Base-by-base conservation (phyloP, 2,888 invertebrate species). In the Bedellia somnulentella region DNA sequence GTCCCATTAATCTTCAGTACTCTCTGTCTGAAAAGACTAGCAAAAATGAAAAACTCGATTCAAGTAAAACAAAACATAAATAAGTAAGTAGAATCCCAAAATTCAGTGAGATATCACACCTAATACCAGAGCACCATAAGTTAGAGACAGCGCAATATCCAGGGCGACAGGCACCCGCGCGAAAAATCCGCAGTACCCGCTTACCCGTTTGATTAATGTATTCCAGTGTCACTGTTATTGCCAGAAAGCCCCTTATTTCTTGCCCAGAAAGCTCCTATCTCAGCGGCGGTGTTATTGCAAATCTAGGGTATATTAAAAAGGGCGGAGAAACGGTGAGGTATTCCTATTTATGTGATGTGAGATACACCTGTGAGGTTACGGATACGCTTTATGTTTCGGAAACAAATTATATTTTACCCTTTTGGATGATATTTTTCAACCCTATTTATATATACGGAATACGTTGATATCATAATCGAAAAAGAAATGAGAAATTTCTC, bases 261-360 rank as follows among this genome's bases (percentile, higher is more conserved):
- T 45, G 43, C 44, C 44, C 33, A 44, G 41, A 49, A 49, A 52
- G 51, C 53, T 52, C 56, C 55, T 57, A 57, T 53, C 56, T 57
- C 54, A 56, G 47, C 17, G 15, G 42, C 43, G 62, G 63, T 57
- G 62, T 66, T 66, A 67, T 52, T 57, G 60, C 56, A 63, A 68
- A 68, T 71, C 70, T 71, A 66, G 66, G 67, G 71, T 68, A 67
- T 70, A 70, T 70, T 70, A 70, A 70, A 71, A 68, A 66, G 61
- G 64, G 60, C 51, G 53, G 44, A 16, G 29, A 30, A 27, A 23
- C 22, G 24, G n/a, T 21, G 38, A n/a, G 44, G 43, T 47, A 44
- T 44, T 44, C 50, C 50, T 63, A 59, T 64, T 67, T 63, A 61
- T 59, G 63, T 50, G 64, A 57, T 48, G 41, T 37, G 47, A 39